Evolutionary conservation across 1,140 invertebrate species (phyloP).

Genomic region (Platorchestia sp.): DNA sequence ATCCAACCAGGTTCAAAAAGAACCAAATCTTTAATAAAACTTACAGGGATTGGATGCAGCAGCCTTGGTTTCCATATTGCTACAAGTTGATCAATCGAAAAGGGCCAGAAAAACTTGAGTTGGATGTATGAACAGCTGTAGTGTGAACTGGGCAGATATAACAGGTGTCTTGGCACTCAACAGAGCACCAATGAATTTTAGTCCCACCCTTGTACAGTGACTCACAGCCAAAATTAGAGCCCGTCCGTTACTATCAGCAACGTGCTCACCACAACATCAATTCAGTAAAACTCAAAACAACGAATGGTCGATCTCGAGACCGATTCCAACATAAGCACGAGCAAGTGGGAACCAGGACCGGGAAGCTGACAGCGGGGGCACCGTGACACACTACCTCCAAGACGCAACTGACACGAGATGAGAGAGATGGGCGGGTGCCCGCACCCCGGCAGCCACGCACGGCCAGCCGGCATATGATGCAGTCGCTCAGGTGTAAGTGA

Average conservation of each 20-base stretch:
- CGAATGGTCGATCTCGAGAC: not conserved
- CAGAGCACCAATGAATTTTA: constrained; percentile 3
- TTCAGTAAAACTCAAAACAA: not conserved
- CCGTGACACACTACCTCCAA: not conserved
- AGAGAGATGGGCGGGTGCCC: not conserved
- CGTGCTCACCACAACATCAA: not conserved
- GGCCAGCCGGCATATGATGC: not conserved
- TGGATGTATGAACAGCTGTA: constrained; percentile 12
- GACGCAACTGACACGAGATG: constrained; percentile 12
- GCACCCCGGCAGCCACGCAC: not conserved
- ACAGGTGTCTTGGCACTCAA: constrained; percentile 33
- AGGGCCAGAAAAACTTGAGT: not conserved
- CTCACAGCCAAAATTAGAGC: not conserved
- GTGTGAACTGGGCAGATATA: not conserved
- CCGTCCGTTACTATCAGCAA: not conserved
- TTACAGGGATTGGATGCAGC: not conserved
- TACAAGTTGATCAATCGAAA: not conserved
- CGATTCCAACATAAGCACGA: not conserved
- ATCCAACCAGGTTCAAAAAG: not conserved
- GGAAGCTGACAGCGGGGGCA: not conserved
- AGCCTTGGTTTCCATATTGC: not conserved
- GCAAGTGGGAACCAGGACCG: not conserved
- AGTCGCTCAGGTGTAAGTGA: not conserved
- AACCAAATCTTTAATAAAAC: not conserved
- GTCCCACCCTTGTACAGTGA: not conserved